Conservation (phyloP, 92 coral and sea anemone genomes). For the Heteractis magnifica region DNA sequence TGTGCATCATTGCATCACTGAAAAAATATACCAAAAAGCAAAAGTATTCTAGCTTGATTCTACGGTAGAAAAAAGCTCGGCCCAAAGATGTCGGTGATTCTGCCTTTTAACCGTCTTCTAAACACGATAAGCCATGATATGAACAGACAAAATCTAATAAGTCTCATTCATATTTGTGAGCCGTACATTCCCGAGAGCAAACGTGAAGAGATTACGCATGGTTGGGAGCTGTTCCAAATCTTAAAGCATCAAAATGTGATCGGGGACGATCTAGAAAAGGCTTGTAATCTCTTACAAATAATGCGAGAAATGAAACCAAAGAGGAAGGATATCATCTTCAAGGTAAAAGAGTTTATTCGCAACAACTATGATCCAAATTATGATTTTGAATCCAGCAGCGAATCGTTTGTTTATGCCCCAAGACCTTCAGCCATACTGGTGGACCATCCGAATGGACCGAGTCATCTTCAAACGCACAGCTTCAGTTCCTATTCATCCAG, state of each 20-base stretch:
- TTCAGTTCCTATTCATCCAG: neutral
- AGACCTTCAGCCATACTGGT: neutral
- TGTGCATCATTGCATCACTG: neutral
- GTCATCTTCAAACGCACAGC: neutral
- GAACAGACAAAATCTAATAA: conserved; percentile 50
- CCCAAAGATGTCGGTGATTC: conserved; percentile 20
- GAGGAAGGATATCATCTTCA: conserved; percentile 58
- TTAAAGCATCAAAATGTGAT: conserved; percentile 60
- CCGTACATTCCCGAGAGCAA: conserved; percentile 46
- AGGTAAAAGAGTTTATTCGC: conserved; percentile 53
- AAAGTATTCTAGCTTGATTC: neutral
- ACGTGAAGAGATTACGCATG: conserved; percentile 56
- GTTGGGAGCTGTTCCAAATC: conserved; percentile 62
- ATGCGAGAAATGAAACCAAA: conserved; percentile 62
- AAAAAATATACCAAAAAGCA: neutral
- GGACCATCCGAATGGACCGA: neutral
- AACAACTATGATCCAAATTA: conserved; percentile 40
- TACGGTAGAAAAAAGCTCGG: too few species aligned
- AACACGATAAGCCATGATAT: conserved; percentile 78
- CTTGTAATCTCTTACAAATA: conserved; percentile 47
- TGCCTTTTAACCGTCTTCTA: conserved; percentile 65
- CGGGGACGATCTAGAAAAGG: conserved; percentile 60
- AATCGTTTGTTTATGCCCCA: neutral
- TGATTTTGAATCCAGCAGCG: conserved; percentile 33
- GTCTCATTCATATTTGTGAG: conserved; percentile 65